These are phyloP conservation scores for Amazona vittata DNA, from an alignment of 2,113 vertebrate genomes.

Conservation along the genomic window DNA sequence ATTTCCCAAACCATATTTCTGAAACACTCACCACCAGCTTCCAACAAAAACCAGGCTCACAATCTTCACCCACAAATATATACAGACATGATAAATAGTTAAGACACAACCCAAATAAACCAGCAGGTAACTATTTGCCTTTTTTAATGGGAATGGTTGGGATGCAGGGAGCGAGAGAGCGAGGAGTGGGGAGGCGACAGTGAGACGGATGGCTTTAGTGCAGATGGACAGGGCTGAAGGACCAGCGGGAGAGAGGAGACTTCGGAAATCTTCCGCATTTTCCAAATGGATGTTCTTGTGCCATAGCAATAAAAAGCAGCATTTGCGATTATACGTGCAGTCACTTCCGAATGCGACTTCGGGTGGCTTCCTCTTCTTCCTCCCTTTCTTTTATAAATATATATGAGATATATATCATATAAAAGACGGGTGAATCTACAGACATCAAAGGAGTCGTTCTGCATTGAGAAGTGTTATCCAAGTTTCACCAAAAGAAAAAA, in stretches of 20 bases:
- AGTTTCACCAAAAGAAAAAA: slow-evolving; percentile 39
- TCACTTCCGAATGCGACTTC: slow-evolving; percentile 79
- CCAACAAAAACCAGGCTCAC: slow-evolving; percentile 68
- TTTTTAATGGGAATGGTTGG: slow-evolving; percentile 53
- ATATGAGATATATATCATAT: slow-evolving; percentile 37
- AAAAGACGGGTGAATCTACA: slow-evolving; percentile 53
- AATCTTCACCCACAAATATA: slow-evolving; percentile 67
- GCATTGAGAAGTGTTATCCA: slow-evolving; percentile 66
- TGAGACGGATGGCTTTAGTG: slow-evolving; percentile 48
- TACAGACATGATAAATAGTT: slow-evolving; percentile 77
- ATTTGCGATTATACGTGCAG: slow-evolving; percentile 80
- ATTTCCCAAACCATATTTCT: slow-evolving; percentile 65
- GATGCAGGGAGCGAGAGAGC: slow-evolving; percentile 20
- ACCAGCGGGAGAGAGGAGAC: slow-evolving; percentile 48
- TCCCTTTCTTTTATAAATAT: slow-evolving; percentile 51
- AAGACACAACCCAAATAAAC: slow-evolving; percentile 49
- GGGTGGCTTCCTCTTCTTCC: slow-evolving; percentile 60
- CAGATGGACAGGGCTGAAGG: slow-evolving; percentile 41
- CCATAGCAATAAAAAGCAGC: slow-evolving; percentile 85
- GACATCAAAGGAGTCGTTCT: slow-evolving; percentile 69
- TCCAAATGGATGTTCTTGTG: slow-evolving; percentile 68
- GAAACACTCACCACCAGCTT: slow-evolving; percentile 63
- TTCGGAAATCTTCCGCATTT: slow-evolving; percentile 73
- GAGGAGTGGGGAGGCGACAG: background rate
- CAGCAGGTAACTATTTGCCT: slow-evolving; percentile 46